Conservation (phyloP, 2,888 invertebrate genomes). For the Eustalomyia histrio region DNA sequence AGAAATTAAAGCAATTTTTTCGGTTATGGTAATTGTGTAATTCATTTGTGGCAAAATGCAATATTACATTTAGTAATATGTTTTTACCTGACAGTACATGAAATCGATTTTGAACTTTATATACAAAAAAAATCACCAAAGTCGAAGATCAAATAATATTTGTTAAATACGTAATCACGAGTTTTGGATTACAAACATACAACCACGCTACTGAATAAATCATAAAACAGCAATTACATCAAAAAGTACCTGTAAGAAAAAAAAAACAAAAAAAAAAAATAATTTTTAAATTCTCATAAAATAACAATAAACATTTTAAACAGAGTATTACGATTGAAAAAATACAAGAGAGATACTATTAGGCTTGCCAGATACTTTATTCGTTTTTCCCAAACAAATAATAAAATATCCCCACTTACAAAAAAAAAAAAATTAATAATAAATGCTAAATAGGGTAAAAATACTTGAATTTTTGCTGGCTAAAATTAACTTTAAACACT, state of each 20-base stretch:
- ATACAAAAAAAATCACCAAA: background rate
- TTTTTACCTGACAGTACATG: background rate
- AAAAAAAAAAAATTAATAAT: too few species aligned
- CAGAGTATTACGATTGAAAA: background rate
- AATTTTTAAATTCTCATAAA: slow-evolving; percentile 3
- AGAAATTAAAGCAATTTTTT: too few species aligned
- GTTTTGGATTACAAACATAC: slow-evolving; percentile 12
- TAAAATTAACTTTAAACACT: too few species aligned
- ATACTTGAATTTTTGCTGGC: too few species aligned
- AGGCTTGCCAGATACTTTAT: too few species aligned
- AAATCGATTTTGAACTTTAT: background rate
- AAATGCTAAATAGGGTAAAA: too few species aligned
- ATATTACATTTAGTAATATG: too few species aligned
- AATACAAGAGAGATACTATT: too few species aligned
- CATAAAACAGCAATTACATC: background rate
- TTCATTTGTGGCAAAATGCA: too few species aligned
- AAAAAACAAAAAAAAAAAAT: slow-evolving; percentile 14
- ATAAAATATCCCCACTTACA: too few species aligned
- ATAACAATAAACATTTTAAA: background rate
- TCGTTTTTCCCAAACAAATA: too few species aligned
- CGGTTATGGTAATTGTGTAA: too few species aligned
- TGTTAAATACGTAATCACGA: slow-evolving; percentile 21
- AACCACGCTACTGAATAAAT: background rate
- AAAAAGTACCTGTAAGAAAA: background rate
- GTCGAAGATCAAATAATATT: slow-evolving; percentile 24